Evolutionary conservation across 37 sponge, comb jelly and placozoan species (phyloP).

Genomic region (Aphrocallistes beatrix): DNA sequence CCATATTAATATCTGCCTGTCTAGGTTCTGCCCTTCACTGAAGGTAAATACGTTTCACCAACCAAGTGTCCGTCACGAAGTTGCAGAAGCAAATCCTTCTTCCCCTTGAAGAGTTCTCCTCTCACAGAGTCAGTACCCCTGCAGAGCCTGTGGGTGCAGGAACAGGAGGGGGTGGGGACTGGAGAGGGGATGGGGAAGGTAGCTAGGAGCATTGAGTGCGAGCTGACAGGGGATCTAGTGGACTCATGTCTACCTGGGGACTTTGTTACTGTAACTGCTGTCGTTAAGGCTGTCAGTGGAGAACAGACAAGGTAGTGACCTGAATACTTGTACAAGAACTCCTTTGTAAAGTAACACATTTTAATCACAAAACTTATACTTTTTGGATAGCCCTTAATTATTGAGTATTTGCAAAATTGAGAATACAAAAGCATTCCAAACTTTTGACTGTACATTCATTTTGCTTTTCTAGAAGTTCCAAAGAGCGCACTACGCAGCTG

Average conservation of each 20-base stretch:
- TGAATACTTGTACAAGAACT: too few relatives aligned
- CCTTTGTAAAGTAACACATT: too few relatives aligned
- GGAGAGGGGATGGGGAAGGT: constrained; percentile 77
- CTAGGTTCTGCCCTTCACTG: constrained; percentile 46
- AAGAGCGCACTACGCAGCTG: neutral
- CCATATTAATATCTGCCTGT: neutral
- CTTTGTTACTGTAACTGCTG: constrained; percentile 72
- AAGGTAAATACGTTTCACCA: constrained; percentile 81
- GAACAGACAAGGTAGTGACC: constrained; percentile 41
- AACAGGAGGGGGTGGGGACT: constrained; percentile 59
- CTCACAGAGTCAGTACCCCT: constrained; percentile 68
- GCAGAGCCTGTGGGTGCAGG: constrained; percentile 55
- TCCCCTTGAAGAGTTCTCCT: constrained; percentile 52
- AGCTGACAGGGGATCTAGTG: constrained; percentile 81
- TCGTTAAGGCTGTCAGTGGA: constrained; percentile 83
- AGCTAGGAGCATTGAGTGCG: constrained; percentile 82
- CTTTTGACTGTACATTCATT: too few relatives aligned
- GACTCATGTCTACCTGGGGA: constrained; percentile 92
- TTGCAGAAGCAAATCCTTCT: constrained; percentile 44
- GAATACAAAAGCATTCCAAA: too few relatives aligned
- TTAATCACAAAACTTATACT: too few relatives aligned
- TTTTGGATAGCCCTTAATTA: too few relatives aligned
- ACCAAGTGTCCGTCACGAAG: constrained; percentile 47
- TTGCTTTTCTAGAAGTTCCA: too few relatives aligned
- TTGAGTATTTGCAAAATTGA: too few relatives aligned